Evolutionary conservation across 2,113 vertebrate genomes (phyloP), one percentile per base, ranked within the genome.

Genomic region (Catagonus wagneri): DNA sequence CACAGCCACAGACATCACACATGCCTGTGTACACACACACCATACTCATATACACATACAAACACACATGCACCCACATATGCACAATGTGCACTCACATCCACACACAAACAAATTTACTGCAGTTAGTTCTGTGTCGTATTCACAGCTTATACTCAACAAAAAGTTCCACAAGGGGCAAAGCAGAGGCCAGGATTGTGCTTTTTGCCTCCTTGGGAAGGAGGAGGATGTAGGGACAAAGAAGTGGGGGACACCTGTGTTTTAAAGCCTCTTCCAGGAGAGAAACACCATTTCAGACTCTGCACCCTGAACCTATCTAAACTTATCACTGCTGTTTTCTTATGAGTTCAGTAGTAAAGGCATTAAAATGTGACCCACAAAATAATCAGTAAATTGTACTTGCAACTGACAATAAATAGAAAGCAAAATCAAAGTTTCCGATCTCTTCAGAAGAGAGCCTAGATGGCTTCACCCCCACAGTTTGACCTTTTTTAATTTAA

Each of bases 101-200:
- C 54, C 8, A 52, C 74, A 52, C 74, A 54, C 2, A 36, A 4
- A 39, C 17, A 36, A 12, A 11, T 19, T 10, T 3, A 27, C 14
- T 36, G 44, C 34, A 72, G 1, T 39, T 29, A 17, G 8, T 4
- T 76, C 61, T 0, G 0, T 13, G 4, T 17, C 19, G 14, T 16
- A 7, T 2, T 44, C 54, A 63, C 22, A 23, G 15, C 17, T 1
- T 44, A 3, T 4, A 12, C 36, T 27, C 6, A 1, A 12, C 13
- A 74, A 54, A 44, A n/a, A 32, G 14, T n/a, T 78, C 20, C 20
- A 7, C 22, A 22, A 2, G 0, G 5, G 50, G 32, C 11, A 39
- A 7, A 4, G 6, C 1, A 50, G 14, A 36, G 6, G 23, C 19
- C 29, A 63, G 25, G 23, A 34, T 9, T 6, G 1, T 19, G 4